Percentiles rank a stretch among this genome's conserved stretches.
These are phyloP conservation scores for Rhea americana DNA, from an alignment of 2,113 vertebrate genomes.

Conservation along the genomic window DNA sequence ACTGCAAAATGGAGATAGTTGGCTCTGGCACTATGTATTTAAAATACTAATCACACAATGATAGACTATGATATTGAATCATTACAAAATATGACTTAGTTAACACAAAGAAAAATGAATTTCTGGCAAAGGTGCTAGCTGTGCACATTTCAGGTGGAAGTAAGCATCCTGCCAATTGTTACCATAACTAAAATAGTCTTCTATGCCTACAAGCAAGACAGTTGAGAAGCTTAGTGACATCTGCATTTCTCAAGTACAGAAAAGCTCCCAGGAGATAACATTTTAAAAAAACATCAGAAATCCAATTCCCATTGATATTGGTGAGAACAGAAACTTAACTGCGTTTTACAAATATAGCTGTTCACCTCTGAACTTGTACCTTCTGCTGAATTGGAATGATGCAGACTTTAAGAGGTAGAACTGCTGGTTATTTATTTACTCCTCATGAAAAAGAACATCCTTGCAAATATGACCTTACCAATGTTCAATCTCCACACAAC, in stretches of 20 bases:
- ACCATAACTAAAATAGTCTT: not conserved
- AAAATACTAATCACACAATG: conserved; percentile 45
- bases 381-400: not conserved
- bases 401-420: conserved; percentile 1
- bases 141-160: not conserved
- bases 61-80: conserved; percentile 29
- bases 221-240: not conserved
- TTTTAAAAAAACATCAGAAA: not conserved
- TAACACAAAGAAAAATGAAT: not conserved
- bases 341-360: not conserved
- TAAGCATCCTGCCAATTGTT: not conserved
- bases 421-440: not conserved
- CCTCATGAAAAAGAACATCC: not conserved
- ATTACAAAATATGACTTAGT: not conserved
- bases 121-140: not conserved
- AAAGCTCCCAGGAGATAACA: not conserved
- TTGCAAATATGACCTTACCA: not conserved
- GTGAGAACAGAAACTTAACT: not conserved
- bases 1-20: not conserved
- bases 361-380: not conserved
- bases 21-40: conserved; percentile 12
- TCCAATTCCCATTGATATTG: not conserved
- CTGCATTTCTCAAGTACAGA: not conserved
- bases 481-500: not conserved
- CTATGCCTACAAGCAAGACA: not conserved